phyloP scores from a whole-genome alignment of 2,113 vertebrate species.

The Lasiurus cinereus region DNA sequence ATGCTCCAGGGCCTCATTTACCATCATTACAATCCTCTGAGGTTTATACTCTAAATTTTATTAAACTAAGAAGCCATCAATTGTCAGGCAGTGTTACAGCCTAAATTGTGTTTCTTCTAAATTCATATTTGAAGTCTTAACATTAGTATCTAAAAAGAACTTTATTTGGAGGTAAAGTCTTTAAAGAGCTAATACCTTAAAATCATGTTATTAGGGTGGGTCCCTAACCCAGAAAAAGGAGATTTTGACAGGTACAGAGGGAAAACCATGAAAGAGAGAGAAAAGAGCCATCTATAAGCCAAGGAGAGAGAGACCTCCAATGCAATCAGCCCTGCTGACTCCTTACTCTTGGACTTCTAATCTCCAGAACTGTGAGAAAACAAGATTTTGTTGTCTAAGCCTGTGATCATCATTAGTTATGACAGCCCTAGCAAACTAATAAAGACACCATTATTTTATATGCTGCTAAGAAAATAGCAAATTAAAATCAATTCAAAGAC shows the following conservation, averaged over 20 bases:
- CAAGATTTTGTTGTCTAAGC: not conserved
- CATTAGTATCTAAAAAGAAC: conserved; percentile 1
- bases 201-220: not conserved
- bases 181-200: not conserved
- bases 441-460: not conserved
- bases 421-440: not conserved
- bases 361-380: conserved; percentile 5
- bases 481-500: conserved; percentile 9
- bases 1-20: not conserved
- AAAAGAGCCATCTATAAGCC: not conserved
- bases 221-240: not conserved
- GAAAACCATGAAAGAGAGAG: rapidly evolving
- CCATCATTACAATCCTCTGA: not conserved
- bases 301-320: not conserved
- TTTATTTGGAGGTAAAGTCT: not conserved
- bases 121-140: conserved; percentile 36
- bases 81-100: not conserved
- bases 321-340: not conserved
- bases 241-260: not conserved
- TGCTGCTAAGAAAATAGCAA: not conserved
- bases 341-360: not conserved
- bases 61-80: not conserved
- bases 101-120: conserved; percentile 3
- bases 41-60: conserved; percentile 10
- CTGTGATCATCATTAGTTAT: not conserved